Evolutionary conservation across 2,888 invertebrate species (phyloP).

Genomic region (Dilophus febrilis): DNA sequence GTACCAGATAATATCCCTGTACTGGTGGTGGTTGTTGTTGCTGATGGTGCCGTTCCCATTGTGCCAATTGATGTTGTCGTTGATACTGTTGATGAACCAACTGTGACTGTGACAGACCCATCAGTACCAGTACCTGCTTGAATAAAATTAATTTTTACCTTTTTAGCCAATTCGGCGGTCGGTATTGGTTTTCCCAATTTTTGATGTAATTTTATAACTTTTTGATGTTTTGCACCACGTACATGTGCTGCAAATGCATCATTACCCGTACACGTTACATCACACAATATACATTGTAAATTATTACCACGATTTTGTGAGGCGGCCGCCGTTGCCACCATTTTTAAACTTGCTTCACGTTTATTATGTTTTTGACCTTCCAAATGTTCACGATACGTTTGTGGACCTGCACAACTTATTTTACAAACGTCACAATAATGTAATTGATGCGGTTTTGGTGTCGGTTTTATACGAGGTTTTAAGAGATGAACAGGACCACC

Average conservation of each 20-base stretch:
- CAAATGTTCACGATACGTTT: slow-evolving; percentile 89
- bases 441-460: slow-evolving; percentile 80
- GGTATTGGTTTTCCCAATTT: slow-evolving; percentile 96
- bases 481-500: slow-evolving; percentile 19
- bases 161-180: slow-evolving; percentile 76
- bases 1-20: slow-evolving; percentile 39
- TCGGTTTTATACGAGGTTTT: slow-evolving; percentile 34
- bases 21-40: slow-evolving; percentile 48
- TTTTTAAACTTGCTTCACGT: slow-evolving; percentile 76
- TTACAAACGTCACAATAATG: slow-evolving; percentile 99
- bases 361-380: slow-evolving; percentile 99
- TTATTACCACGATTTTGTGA: slow-evolving; percentile 43
- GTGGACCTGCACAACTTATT: slow-evolving; percentile 91
- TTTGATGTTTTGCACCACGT: slow-evolving; percentile 94
- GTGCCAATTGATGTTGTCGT: slow-evolving; percentile 57
- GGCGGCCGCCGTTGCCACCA: slow-evolving; percentile 45
- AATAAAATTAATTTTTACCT: slow-evolving; percentile 30
- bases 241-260: slow-evolving; percentile 98
- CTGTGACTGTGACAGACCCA: slow-evolving; percentile 7
- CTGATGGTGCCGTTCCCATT: slow-evolving; percentile 28
- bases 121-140: slow-evolving; percentile 18
- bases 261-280: slow-evolving; percentile 95
- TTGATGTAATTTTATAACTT: slow-evolving; percentile 90
- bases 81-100: slow-evolving; percentile 31
- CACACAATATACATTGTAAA: slow-evolving; percentile 85